A percentile compares a stretch with the other conserved stretches of the same genome.
Evolutionary conservation across 2,888 invertebrate species (phyloP).

Genomic region (Diachrysia chrysitis): DNA sequence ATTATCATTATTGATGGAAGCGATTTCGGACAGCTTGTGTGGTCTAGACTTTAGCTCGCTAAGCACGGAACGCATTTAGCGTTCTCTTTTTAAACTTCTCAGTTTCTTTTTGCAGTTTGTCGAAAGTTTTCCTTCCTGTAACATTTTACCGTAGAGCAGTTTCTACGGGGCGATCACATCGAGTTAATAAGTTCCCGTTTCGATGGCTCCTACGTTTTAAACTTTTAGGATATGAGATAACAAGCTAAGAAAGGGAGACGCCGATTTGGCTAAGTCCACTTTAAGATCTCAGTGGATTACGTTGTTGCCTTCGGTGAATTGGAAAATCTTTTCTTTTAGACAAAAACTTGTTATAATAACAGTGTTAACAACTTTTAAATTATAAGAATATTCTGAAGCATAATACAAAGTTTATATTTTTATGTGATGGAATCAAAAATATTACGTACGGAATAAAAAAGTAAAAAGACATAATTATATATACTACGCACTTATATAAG

Average conservation of each 20-base stretch:
- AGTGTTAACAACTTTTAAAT: slow-evolving; percentile 50
- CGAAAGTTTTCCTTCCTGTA: slow-evolving; percentile 86
- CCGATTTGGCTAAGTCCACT: slow-evolving; percentile 86
- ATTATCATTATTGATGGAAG: slow-evolving; percentile 31
- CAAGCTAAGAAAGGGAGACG: slow-evolving; percentile 86
- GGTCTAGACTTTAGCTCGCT: slow-evolving; percentile 64
- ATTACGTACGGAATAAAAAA: neutral
- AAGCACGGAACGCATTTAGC: slow-evolving; percentile 84
- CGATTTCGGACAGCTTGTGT: slow-evolving; percentile 48
- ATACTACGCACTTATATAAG: neutral
- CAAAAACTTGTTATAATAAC: slow-evolving; percentile 57
- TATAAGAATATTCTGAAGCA: slow-evolving; percentile 15
- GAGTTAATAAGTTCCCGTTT: slow-evolving; percentile 89
- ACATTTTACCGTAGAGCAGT: slow-evolving; percentile 87
- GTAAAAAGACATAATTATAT: no score
- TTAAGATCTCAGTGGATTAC: slow-evolving; percentile 76
- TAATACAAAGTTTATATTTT: neutral
- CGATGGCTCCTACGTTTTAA: slow-evolving; percentile 88
- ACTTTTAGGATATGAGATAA: slow-evolving; percentile 89
- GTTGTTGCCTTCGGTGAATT: slow-evolving; percentile 68
- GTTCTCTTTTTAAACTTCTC: slow-evolving; percentile 85
- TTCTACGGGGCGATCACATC: slow-evolving; percentile 87
- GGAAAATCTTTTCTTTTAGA: slow-evolving; percentile 64
- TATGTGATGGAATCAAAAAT: neutral
- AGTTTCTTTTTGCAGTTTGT: slow-evolving; percentile 86